Evolutionary conservation across 2,888 invertebrate genomes (phyloP), one percentile per base, ranked within the genome.

Genomic region (Lasiommata megera): DNA sequence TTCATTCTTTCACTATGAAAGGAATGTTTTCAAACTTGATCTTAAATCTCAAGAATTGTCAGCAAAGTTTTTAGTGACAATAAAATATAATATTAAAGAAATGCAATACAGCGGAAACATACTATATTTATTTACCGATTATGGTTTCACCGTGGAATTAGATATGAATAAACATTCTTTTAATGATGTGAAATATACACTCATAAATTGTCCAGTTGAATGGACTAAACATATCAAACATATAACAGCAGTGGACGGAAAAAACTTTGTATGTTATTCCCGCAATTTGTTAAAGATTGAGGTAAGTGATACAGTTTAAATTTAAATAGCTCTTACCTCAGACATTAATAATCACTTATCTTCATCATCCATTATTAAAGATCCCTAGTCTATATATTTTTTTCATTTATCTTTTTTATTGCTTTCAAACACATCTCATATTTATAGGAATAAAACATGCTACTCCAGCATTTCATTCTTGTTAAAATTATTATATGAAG

Each of bases 211-310:
- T 44, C 88, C 86, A 0, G 68, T 72, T 1, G 84, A 84, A 70
- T 87, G 87, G 87, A 67, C 82, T 1, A 74, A 71, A 36, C 84
- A 84, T 36, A 79, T 88, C 0, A 82, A 80, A 62, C 72, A 84
- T 57, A 70, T 87, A 6, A 63, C 66, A 61, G 77, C 77, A 0
- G 71, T 87, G 1, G 80, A 88, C 44, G 75, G 82, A 29, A 77
- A 64, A 38, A 88, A 88, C 54, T 87, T 77, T 63, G 77, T 88
- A 1, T 86, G 82, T 60, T 88, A 85, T 58, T 88, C 88, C 0
- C 65, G 84, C 18, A 80, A 81, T 63, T 59, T 88, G 50, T 85
- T 88, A 31, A 80, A 82, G 71, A 80, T 88, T 31, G 82, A 85
- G 68, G 84, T 46, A 31, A 46, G 43, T 8, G 11, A 6, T 3